phyloP scores from a whole-genome alignment of 2,888 invertebrate genomes.

The Phortica okadai region DNA sequence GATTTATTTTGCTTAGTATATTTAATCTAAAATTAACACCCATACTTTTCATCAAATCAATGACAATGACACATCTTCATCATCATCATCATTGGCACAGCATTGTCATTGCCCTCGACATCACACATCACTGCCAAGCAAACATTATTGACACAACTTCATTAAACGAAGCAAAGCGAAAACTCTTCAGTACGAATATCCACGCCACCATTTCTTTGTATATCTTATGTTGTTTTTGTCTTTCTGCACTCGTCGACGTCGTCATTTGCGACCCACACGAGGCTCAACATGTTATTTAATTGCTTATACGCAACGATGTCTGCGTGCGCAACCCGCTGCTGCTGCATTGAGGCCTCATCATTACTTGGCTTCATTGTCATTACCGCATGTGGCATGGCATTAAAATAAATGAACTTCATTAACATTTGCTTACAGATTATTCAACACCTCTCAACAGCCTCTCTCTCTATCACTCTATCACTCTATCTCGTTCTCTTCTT shows the following conservation, averaged over 20 bases:
- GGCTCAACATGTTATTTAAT: neutral
- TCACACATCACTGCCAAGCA: neutral
- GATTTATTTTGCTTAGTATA: too few relatives aligned
- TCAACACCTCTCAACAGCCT: neutral
- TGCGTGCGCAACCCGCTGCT: neutral
- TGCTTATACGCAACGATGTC: slow-evolving; percentile 19
- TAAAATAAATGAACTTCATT: slow-evolving; percentile 64
- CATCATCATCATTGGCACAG: neutral
- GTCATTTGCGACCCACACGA: too few relatives aligned
- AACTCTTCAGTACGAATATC: too few relatives aligned
- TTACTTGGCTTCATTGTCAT: slow-evolving; percentile 10
- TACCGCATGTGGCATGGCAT: slow-evolving; percentile 48
- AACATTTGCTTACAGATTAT: slow-evolving; percentile 27
- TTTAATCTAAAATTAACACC: too few relatives aligned
- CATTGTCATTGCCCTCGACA: neutral
- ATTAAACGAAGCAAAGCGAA: too few relatives aligned
- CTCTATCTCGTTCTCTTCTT: neutral
- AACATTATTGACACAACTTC: too few relatives aligned
- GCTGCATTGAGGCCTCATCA: neutral
- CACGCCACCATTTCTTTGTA: too few relatives aligned
- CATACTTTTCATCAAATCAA: too few relatives aligned
- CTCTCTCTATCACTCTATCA: neutral
- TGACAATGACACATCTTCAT: neutral
- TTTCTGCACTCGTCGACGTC: too few relatives aligned
- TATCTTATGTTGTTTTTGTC: too few relatives aligned